These are phyloP conservation scores for Orthosia cruda DNA, from an alignment of 2,888 invertebrate species.

Conservation along the genomic window DNA sequence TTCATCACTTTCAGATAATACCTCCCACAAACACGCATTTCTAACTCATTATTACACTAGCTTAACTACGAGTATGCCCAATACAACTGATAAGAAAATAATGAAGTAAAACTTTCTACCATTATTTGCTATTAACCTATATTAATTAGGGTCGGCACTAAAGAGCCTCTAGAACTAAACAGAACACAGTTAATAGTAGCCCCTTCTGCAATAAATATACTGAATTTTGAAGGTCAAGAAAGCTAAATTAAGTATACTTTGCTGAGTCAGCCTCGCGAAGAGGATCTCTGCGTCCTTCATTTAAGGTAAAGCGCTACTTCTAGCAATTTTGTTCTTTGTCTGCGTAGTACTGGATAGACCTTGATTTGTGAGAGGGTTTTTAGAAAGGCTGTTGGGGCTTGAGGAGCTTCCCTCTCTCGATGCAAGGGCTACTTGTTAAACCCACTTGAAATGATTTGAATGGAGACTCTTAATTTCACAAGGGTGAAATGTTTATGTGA, in stretches of 20 bases:
- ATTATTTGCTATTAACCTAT: slow-evolving; percentile 48
- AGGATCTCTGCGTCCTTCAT: slow-evolving; percentile 15
- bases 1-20: background rate
- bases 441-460: background rate
- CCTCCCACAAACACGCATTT: background rate
- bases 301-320: slow-evolving; percentile 33
- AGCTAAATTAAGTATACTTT: slow-evolving; percentile 30
- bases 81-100: slow-evolving; percentile 30
- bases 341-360: background rate
- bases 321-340: slow-evolving; percentile 38
- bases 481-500: background rate
- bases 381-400: slow-evolving; percentile 20
- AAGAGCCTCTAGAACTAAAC: slow-evolving; percentile 9
- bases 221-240: slow-evolving; percentile 48
- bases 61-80: background rate
- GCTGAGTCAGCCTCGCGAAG: slow-evolving; percentile 12
- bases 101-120: slow-evolving; percentile 31
- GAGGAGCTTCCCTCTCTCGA: slow-evolving; percentile 1
- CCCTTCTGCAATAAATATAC: slow-evolving; percentile 41
- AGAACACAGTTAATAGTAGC: slow-evolving; percentile 26
- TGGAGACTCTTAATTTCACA: background rate
- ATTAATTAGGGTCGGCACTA: slow-evolving; percentile 45
- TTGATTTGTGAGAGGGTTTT: slow-evolving; percentile 21
- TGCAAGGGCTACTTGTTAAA: slow-evolving; percentile 13
- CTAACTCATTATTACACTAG: background rate